These are phyloP conservation scores for Lamellibrachia columna DNA, from an alignment of 2,888 invertebrate genomes.

Conservation along the genomic window DNA sequence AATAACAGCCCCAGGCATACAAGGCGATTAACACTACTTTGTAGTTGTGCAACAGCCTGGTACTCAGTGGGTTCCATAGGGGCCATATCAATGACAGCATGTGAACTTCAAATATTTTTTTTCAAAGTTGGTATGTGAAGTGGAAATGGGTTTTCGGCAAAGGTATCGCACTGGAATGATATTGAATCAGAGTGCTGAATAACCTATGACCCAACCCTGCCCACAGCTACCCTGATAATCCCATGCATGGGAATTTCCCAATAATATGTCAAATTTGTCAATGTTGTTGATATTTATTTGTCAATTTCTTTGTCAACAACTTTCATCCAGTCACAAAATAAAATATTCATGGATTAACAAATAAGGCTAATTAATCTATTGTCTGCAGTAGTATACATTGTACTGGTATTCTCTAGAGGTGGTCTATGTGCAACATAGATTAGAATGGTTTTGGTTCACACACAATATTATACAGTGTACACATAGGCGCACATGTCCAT, in stretches of 20 bases:
- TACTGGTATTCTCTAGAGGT: not conserved
- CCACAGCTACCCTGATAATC: not conserved
- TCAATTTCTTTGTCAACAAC: not conserved
- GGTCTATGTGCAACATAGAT: not conserved
- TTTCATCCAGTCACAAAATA: not conserved
- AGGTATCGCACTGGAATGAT: not conserved
- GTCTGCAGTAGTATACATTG: not conserved
- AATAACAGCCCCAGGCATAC: not conserved
- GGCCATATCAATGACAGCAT: not conserved
- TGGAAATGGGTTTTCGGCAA: not conserved
- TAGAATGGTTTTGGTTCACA: not conserved
- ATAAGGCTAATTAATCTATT: not conserved
- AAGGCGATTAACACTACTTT: slow-evolving; percentile 8
- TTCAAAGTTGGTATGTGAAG: too few species aligned
- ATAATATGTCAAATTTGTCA: not conserved
- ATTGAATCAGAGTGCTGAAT: too few species aligned
- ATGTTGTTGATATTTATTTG: not conserved
- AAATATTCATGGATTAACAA: not conserved
- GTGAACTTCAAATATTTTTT: not conserved
- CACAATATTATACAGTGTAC: not conserved
- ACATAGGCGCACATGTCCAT: not conserved
- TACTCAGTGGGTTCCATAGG: not conserved
- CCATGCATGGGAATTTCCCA: not conserved
- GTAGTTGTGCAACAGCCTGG: not conserved
- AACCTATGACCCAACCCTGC: not conserved